Conservation (phyloP, 2,113 vertebrate species). For the Nesogale talazaci region DNA sequence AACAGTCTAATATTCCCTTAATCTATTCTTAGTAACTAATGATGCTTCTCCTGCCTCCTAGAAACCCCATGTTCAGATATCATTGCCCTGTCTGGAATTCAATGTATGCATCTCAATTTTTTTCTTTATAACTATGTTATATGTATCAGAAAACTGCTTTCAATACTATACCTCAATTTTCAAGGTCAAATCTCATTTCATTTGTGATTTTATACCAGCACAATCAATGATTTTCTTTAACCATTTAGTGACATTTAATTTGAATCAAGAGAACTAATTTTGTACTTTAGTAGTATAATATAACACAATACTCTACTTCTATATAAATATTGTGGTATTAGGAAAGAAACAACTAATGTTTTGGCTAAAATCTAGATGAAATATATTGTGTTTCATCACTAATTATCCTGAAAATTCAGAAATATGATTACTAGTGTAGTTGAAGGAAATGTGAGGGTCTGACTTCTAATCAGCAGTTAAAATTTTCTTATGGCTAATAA, state of each 20-base stretch:
- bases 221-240: not conserved
- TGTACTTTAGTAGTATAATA: constrained; percentile 20
- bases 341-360: constrained; percentile 41
- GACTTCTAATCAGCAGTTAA: constrained; percentile 64
- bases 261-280: not conserved
- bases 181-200: not conserved
- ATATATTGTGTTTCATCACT: constrained; percentile 66
- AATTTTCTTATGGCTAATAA: constrained; percentile 56
- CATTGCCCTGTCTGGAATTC: not conserved
- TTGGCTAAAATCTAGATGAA: constrained; percentile 49
- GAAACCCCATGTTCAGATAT: not conserved
- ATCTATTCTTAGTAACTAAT: not conserved
- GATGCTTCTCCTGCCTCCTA: not conserved
- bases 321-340: constrained; percentile 41
- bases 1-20: not conserved
- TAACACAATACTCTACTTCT: not conserved
- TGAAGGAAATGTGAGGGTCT: constrained; percentile 55
- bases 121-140: not conserved
- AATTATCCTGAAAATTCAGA: constrained; percentile 70
- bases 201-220: not conserved
- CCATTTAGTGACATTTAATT: not conserved
- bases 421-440: constrained; percentile 64
- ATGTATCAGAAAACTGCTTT: not conserved
- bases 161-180: not conserved
- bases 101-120: not conserved